These are phyloP conservation scores for Dynastes hyllus DNA, from an alignment of 2,888 invertebrate species.

Conservation along the genomic window DNA sequence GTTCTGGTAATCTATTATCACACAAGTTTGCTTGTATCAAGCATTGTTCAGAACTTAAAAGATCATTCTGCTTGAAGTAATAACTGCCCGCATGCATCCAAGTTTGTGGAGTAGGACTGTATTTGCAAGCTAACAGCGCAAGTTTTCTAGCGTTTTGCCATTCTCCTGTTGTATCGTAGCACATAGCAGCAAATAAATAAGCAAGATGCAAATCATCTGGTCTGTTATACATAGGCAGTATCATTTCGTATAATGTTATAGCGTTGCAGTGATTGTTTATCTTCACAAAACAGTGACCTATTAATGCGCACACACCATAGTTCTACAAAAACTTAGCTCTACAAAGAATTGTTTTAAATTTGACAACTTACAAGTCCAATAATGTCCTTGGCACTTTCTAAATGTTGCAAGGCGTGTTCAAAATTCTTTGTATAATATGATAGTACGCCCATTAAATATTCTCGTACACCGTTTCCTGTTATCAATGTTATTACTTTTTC, in stretches of 20 bases:
- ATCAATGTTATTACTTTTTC: constrained; percentile 64
- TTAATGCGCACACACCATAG: constrained; percentile 63
- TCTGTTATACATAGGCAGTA: constrained; percentile 63
- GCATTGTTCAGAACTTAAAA: constrained; percentile 68
- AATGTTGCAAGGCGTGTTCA: constrained; percentile 64
- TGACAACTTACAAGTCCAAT: constrained; percentile 61
- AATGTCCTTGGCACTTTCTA: constrained; percentile 63
- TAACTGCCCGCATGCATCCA: constrained; percentile 63
- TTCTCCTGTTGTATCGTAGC: constrained; percentile 61
- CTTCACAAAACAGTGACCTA: constrained; percentile 65
- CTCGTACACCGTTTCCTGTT: constrained; percentile 61
- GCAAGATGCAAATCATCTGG: constrained; percentile 66
- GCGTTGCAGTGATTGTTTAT: constrained; percentile 61
- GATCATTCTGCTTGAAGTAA: constrained; percentile 64
- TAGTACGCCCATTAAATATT: constrained; percentile 66
- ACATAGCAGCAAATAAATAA: constrained; percentile 63
- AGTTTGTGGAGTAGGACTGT: constrained; percentile 66
- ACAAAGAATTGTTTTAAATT: neutral
- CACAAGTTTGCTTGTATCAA: constrained; percentile 67
- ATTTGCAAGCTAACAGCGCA: constrained; percentile 65
- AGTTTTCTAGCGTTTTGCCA: constrained; percentile 65
- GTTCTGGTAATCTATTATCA: constrained; percentile 66
- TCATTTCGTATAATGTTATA: constrained; percentile 62
- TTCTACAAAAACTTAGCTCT: constrained; percentile 59
- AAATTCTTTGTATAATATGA: constrained; percentile 64